Conservation (phyloP, 2,113 vertebrate genomes). For the Cygnus atratus region DNA sequence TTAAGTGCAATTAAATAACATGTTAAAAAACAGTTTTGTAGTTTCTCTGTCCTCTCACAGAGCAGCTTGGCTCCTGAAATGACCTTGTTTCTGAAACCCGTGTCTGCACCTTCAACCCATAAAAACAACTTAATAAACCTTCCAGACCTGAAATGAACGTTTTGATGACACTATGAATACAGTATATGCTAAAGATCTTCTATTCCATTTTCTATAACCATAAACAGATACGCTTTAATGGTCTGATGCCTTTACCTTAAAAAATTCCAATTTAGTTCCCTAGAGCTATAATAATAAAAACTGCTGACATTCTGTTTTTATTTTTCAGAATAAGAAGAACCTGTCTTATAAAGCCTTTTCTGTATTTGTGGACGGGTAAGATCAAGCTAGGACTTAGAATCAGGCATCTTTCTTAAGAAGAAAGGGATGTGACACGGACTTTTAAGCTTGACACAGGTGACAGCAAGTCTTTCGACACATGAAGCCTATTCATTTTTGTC, state of each 20-base stretch:
- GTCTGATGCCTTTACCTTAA: slow-evolving; percentile 75
- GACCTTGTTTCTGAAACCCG: slow-evolving; percentile 57
- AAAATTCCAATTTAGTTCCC: slow-evolving; percentile 73
- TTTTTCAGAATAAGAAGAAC: slow-evolving; percentile 53
- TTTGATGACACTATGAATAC: slow-evolving; percentile 70
- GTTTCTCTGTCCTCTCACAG: neutral
- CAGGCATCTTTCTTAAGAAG: neutral
- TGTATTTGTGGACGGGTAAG: neutral
- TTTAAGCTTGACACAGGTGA: neutral
- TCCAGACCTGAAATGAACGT: slow-evolving; percentile 60
- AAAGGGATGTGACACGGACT: neutral
- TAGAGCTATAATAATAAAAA: slow-evolving; percentile 72
- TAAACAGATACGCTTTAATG: slow-evolving; percentile 74
- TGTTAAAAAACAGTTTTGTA: neutral
- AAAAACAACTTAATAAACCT: slow-evolving; percentile 70
- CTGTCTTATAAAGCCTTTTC: neutral
- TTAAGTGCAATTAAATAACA: slow-evolving; percentile 6
- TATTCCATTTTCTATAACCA: slow-evolving; percentile 73
- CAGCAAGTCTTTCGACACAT: neutral
- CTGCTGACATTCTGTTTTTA: slow-evolving; percentile 71
- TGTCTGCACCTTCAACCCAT: slow-evolving; percentile 26
- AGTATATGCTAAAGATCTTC: slow-evolving; percentile 64
- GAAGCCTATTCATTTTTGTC: neutral
- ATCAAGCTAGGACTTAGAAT: neutral
- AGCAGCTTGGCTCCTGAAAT: slow-evolving; percentile 34